Base-by-base conservation (phyloP, 2,113 vertebrate species). In the Aphyosemion australe region DNA sequence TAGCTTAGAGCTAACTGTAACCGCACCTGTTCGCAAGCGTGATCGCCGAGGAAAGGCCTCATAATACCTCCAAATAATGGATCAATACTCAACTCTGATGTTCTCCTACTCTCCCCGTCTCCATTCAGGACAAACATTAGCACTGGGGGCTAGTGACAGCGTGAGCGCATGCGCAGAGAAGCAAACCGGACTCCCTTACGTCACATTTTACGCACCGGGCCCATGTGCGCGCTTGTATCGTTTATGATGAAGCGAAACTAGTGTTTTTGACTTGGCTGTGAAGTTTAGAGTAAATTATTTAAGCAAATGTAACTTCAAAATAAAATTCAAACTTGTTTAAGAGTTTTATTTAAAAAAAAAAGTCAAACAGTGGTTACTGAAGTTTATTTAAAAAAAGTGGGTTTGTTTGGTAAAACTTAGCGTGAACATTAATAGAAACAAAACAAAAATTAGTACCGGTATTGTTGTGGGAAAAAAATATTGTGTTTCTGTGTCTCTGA, bases 121-220 rank as follows among this genome's bases (percentile, higher is more conserved):
- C 15, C 61, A 14, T 31, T 64, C 49, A 50, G 0, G 1, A 61
- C n/a, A 37, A 13, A 15, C 37, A 20, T 1, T 2, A 47, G 2
- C 11, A 12, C 3, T 6, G 0, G 1, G 2, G 39, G 12, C 16
- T 19, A 9, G 6, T 19, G 12, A 32, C 37, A 37, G 4, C 9
- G 4, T 0, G 14, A 2, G 63, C 37, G 80, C 84, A 70, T 78
- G 78, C 78, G 79, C 48, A 60, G 0, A 55, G 0, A 15, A 34
- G 42, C 2, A 11, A 0, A 0, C 11, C 43, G 55, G 21, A 75
- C 78, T 47, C 0, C 46, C 8, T 39, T 12, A 58, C 56, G 71
- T 61, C 63, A 57, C 3, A 8, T 1, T 10, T 21, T 3, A 0
- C 1, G 2, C 10, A 60, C 54, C 57, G 75, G 53, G 79, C 77